These are phyloP conservation scores for Trachymyrmex cornetzi DNA, from an alignment of 1,140 invertebrate genomes.

Conservation along the genomic window DNA sequence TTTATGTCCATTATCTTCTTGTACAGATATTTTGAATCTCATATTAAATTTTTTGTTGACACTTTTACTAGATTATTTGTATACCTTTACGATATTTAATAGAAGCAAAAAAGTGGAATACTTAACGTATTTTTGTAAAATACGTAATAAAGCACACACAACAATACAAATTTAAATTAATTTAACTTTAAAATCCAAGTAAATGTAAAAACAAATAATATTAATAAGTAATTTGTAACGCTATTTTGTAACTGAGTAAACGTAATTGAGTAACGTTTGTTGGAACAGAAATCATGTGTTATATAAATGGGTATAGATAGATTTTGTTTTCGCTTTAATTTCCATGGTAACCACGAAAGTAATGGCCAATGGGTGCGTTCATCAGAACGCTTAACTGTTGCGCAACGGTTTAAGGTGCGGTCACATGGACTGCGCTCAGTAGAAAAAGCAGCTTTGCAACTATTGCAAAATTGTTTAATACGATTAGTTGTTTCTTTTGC, in stretches of 20 bases:
- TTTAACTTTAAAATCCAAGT: not conserved
- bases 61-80: not conserved
- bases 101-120: not conserved
- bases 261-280: not conserved
- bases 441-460: too few relatives aligned
- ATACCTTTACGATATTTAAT: not conserved
- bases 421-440: too few relatives aligned
- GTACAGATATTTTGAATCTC: constrained; percentile 93
- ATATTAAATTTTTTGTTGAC: constrained; percentile 85
- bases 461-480: too few relatives aligned
- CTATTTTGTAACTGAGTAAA: too few relatives aligned
- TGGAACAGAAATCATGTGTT: not conserved
- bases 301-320: not conserved
- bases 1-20: constrained; percentile 91
- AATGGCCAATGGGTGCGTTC: not conserved
- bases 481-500: too few relatives aligned
- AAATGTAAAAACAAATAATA: not conserved
- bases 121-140: not conserved
- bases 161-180: constrained; percentile 7
- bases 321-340: constrained; percentile 15
- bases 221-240: not conserved
- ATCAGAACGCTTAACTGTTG: too few relatives aligned
- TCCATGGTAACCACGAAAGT: not conserved
- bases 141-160: not conserved
- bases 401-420: too few relatives aligned